These are phyloP conservation scores for Ectemnius cavifrons DNA, from an alignment of 2,888 invertebrate genomes.

Conservation along the genomic window DNA sequence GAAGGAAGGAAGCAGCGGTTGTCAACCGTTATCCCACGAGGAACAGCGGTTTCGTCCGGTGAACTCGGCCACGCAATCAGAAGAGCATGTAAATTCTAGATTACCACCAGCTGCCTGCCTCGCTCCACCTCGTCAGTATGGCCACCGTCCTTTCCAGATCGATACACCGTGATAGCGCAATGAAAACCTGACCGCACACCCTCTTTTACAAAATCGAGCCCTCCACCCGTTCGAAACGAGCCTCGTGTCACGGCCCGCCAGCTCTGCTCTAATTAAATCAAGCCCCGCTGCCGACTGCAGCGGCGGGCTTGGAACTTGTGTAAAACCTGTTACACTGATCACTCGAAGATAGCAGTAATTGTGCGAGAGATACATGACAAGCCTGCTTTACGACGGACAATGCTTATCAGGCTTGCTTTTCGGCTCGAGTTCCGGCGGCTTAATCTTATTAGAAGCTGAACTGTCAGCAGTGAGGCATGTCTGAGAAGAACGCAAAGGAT, in stretches of 20 bases:
- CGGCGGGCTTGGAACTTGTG: not conserved
- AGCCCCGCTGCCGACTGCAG: too few relatives aligned
- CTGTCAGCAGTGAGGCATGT: slow-evolving; percentile 23
- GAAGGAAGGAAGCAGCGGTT: slow-evolving; percentile 68
- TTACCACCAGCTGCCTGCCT: slow-evolving; percentile 45
- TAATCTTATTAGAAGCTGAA: slow-evolving; percentile 39
- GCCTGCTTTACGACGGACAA: too few relatives aligned
- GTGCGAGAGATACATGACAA: too few relatives aligned
- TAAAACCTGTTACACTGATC: not conserved
- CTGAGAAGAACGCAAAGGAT: slow-evolving; percentile 31
- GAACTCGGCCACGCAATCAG: slow-evolving; percentile 59
- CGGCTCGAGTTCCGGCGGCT: slow-evolving; percentile 42
- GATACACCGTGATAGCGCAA: slow-evolving; percentile 33
- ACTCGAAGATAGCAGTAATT: too few relatives aligned
- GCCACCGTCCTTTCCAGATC: slow-evolving; percentile 36
- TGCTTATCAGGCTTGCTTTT: not conserved
- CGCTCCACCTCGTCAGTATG: slow-evolving; percentile 1
- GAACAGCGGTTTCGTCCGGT: slow-evolving; percentile 50
- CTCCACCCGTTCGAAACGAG: not conserved
- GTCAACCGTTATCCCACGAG: slow-evolving; percentile 62
- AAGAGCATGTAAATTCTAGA: slow-evolving; percentile 62
- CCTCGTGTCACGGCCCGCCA: not conserved
- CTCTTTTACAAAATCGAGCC: not conserved
- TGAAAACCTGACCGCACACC: slow-evolving; percentile 36
- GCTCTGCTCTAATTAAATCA: not conserved